Conservation (phyloP, 2,888 invertebrate species). For the Thymelicus acteon region DNA sequence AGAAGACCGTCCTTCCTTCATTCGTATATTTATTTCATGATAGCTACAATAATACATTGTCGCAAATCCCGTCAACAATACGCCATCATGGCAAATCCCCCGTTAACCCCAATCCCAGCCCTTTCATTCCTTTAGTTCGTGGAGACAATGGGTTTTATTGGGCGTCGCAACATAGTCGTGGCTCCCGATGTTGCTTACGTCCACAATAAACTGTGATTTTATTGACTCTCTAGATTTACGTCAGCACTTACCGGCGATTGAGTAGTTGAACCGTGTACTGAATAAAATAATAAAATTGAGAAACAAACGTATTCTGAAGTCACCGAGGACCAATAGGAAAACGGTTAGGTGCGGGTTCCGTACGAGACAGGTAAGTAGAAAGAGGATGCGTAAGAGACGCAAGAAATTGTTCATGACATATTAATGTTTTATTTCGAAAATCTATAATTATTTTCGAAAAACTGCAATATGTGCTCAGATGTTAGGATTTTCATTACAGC, state of each 20-base stretch:
- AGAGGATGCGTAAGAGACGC: no score
- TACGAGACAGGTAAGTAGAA: no score
- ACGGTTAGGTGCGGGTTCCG: no score
- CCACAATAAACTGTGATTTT: conserved; percentile 16
- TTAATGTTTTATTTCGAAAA: no score
- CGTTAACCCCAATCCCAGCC: conserved; percentile 14
- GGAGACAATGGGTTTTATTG: conserved; percentile 22
- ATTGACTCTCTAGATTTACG: not conserved
- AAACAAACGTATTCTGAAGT: no score
- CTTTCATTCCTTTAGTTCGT: conserved; percentile 14
- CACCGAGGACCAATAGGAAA: no score
- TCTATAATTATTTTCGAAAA: no score
- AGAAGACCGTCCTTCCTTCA: not conserved
- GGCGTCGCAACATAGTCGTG: conserved; percentile 12
- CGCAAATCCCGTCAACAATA: conserved; percentile 13
- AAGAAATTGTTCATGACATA: no score
- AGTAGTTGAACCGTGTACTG: not conserved
- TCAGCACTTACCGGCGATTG: not conserved
- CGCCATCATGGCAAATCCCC: conserved; percentile 6
- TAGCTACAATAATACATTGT: conserved; percentile 11
- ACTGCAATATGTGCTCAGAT: no score
- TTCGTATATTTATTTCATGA: not conserved
- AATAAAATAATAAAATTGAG: no score
- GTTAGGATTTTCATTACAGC: no score
- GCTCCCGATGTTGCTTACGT: conserved; percentile 7